A percentile compares a stretch with the other conserved stretches of the same genome.
Conservation (phyloP, 2,113 vertebrate genomes). For the Cepphus grylle region DNA sequence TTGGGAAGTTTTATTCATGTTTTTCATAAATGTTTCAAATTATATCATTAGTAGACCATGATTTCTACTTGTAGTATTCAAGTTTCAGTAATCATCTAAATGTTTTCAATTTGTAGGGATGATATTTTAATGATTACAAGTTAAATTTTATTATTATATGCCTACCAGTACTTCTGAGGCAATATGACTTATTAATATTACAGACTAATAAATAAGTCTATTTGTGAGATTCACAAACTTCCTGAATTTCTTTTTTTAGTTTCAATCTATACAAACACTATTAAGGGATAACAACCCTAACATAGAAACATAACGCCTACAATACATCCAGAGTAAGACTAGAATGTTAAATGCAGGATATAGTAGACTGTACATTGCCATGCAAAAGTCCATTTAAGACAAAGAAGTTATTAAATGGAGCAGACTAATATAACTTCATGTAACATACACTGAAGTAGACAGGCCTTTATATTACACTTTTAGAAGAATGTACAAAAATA, state of each 20-base stretch:
- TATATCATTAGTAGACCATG: not conserved
- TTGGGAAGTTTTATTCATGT: not conserved
- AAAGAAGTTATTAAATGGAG: not conserved
- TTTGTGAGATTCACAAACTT: not conserved
- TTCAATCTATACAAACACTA: not conserved
- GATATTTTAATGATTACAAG: not conserved
- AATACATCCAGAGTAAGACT: not conserved
- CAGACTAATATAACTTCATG: not conserved
- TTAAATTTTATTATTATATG: not conserved
- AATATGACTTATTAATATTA: not conserved
- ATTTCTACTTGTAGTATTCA: not conserved
- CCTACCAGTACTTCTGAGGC: not conserved
- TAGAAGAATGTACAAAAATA: not conserved
- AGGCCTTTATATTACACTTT: not conserved
- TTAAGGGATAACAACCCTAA: not conserved
- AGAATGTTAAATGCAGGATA: not conserved
- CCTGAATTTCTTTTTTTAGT: not conserved
- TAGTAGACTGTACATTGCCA: not conserved
- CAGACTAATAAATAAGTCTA: not conserved
- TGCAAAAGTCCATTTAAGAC: not conserved
- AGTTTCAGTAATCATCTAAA: not conserved
- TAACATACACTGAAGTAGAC: not conserved
- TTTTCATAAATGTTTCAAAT: not conserved
- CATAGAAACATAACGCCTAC: not conserved
- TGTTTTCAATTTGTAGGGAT: not conserved